phyloP scores from a whole-genome alignment of 2,113 vertebrate species.

The Dromaius novaehollandiae region DNA sequence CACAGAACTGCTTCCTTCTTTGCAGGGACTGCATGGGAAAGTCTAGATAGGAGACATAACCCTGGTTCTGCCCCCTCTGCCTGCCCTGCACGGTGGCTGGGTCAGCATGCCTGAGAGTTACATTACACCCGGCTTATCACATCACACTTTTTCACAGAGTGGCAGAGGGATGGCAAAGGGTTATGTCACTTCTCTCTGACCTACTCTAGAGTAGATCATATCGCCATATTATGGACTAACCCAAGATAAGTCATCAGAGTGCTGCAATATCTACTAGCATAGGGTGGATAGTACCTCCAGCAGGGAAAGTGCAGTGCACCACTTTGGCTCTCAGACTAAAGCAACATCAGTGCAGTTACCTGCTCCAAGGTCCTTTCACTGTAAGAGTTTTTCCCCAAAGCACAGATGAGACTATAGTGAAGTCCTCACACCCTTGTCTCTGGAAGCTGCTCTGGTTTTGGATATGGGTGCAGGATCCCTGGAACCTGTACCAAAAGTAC shows the following conservation, averaged over 20 bases:
- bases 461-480: not conserved
- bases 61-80: not conserved
- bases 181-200: not conserved
- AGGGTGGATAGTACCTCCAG: fast-evolving
- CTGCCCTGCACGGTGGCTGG: not conserved
- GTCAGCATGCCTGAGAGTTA: not conserved
- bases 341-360: not conserved
- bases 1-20: not conserved
- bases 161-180: not conserved
- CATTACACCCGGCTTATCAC: not conserved
- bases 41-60: not conserved
- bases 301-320: not conserved
- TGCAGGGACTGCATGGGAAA: not conserved
- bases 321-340: not conserved
- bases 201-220: not conserved
- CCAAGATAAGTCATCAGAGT: not conserved
- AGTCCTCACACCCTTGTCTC: not conserved
- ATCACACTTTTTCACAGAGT: not conserved
- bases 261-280: not conserved
- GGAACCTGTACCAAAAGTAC: not conserved
- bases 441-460: not conserved
- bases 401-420: not conserved
- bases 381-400: not conserved
- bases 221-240: not conserved
- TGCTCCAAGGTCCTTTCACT: not conserved